Conservation (phyloP, 1,140 invertebrate species). For the Neodiprion pinetum region DNA sequence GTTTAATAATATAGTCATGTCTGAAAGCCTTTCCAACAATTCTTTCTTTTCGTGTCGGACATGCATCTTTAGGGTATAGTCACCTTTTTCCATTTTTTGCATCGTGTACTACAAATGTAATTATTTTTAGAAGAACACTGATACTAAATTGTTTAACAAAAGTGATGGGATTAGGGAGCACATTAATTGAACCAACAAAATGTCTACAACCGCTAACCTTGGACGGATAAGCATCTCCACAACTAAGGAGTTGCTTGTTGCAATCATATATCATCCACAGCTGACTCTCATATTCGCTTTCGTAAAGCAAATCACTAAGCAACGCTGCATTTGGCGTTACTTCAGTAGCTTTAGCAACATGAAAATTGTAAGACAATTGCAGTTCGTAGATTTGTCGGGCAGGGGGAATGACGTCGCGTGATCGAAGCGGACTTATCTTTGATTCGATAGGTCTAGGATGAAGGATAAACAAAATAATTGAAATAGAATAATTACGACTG, state of each 20-base stretch:
- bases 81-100: slow-evolving; percentile 93
- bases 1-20: slow-evolving; percentile 76
- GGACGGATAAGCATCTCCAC: slow-evolving; percentile 88
- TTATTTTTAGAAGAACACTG: neutral
- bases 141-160: slow-evolving; percentile 3
- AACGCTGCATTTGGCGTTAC: slow-evolving; percentile 80
- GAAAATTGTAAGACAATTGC: slow-evolving; percentile 85
- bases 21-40: slow-evolving; percentile 84
- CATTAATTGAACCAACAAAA: slow-evolving; percentile 15
- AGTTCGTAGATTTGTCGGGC: slow-evolving; percentile 90
- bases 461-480: slow-evolving; percentile 37
- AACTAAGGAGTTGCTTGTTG: slow-evolving; percentile 87
- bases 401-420: slow-evolving; percentile 85
- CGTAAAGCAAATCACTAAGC: slow-evolving; percentile 89
- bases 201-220: slow-evolving; percentile 66
- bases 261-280: slow-evolving; percentile 95
- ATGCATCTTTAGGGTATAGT: slow-evolving; percentile 86
- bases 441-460: slow-evolving; percentile 75
- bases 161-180: neutral
- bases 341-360: slow-evolving; percentile 82
- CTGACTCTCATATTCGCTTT: slow-evolving; percentile 94
- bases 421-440: slow-evolving; percentile 77
- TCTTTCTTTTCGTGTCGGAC: slow-evolving; percentile 89
- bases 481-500: neutral
- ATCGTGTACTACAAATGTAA: slow-evolving; percentile 73